Base-by-base conservation (phyloP, 2,113 vertebrate genomes). In the Zeus faber region DNA sequence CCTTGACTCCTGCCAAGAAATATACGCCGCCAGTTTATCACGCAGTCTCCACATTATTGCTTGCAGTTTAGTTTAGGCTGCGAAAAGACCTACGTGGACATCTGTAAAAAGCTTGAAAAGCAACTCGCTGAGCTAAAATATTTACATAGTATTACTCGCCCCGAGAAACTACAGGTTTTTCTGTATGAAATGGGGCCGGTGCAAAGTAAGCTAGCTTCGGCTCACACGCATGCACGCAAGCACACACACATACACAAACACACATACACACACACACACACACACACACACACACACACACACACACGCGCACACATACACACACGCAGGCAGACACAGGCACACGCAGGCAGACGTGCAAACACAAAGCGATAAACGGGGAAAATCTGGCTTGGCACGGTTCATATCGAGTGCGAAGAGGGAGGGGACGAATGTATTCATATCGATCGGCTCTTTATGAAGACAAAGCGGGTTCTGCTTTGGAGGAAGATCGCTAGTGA, bases 381-480 rank as follows among this genome's bases (percentile, higher is more conserved):
- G 58, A 72, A 67, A 65, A 35, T 35, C 11, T 35, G 56, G 35
- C 74, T 55, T 58, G 64, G 58, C 54, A 48, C 61, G 55, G 54
- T 66, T 77, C 33, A 64, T 44, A 68, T 59, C 3, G 21, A 66
- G 56, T 66, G 31, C 62, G 49, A 49, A 20, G 37, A 56, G 59
- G 52, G 43, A 48, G 53, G 48, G 60, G 37, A 43, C 51, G 60
- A 60, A 54, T 51, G 25, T 72, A 69, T 67, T 54, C 61, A 71
- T 83, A 87, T 87, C 65, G 88, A 89, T 89, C 49, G 17, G 62
- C 65, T 70, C 72, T 81, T 81, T 84, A 81, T 71, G 79, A 83
- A 87, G 81, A 88, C 83, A 83, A 85, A 87, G 80, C 61, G 58
- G 67, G 51, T 67, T 65, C 73, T 7, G 70, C 63, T 79, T 70